Base-by-base conservation (phyloP, 1,140 invertebrate genomes). In the Drosophila pallidifrons region DNA sequence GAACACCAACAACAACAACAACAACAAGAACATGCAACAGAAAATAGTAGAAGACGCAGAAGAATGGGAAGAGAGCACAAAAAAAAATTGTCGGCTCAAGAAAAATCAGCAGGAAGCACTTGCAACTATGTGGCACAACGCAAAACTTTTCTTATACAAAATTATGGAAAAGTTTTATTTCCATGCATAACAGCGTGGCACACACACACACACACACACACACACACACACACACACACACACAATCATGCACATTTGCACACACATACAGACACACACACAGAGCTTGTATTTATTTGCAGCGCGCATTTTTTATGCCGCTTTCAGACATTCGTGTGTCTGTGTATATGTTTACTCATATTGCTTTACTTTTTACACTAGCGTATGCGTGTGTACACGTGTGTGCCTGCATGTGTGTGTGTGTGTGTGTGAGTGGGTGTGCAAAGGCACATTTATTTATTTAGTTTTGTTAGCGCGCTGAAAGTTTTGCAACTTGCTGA, bases 131-230 rank as follows among this genome's bases (percentile, higher is more conserved):
- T 82, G 74, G 79, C 81, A 80, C 82, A 85, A 85, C 81, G 81
- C 77, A 85, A 85, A 85, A 85, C 83, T 87, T 88, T 87, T 87
- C 83, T 87, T 87, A 87, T 87, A 87, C 83, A 87, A 87, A 87
- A 87, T 87, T 87, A 87, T 87, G 83, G 77, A 88, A 87, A 87
- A 87, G 68, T 87, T 87, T 87, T 88, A 88, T 88, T 88, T 87
- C 73, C 82, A 88, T 87, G 82, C 82, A 86, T 87, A 87, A 82
- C 82, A 86, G 58, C 49, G 49, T 54, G 32, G 52, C 63, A 47
- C 58, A 58, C 68, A 63, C 68, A 35, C 38, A 49, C 63, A 76
- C 59, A 63, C 45, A 57, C 30, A 38, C 45, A 51, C 60, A 35
- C 28, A n/a, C n/a, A n/a, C n/a, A n/a, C n/a, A n/a, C n/a, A n/a